Evolutionary conservation across 2,888 invertebrate species (phyloP), one percentile per base, ranked within the genome.

Genomic region (Beris chalybata): DNA sequence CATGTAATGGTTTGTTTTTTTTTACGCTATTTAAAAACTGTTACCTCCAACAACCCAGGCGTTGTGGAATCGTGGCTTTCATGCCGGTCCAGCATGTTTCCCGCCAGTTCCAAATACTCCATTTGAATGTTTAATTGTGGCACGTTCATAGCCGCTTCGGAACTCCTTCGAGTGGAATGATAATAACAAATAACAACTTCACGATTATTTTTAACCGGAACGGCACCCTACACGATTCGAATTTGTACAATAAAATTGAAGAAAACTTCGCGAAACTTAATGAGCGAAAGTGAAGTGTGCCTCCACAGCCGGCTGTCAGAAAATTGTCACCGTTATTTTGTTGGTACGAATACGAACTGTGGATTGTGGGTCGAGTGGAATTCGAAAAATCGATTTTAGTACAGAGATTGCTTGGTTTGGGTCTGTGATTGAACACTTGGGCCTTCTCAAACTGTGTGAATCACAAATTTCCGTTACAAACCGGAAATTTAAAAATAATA

Each of bases 61-160:
- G 75, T 72, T 48, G 74, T 72, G 52, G 75, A 72, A 69, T 81
- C 81, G 38, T 73, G 73, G 52, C 71, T 70, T 66, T 81, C 79
- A 64, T 89, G 89, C 79, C 87, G 89, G 77, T 94, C 93, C 47
- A 95, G 82, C 81, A 89, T 89, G 77, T 88, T 88, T 48, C 91
- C 91, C 57, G 93, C 92, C 73, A 89, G 82, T 80, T 93, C 92
- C 73, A 93, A 82, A 64, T 87, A 85, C 74, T 90, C 90, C 50
- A 83, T 77, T 75, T 85, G 85, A 5, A 71, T 71, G 13, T 47
- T 56, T n/a, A 67, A 50, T 13, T 65, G 65, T 44, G 65, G 22
- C 30, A 47, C 50, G 9, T 32, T 56, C 61, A 50, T 61, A 11
- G 7, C 30, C 31, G 5, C 4, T 53, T 9, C n/a, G 31, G 4